Evolutionary conservation across 1,140 invertebrate genomes (phyloP), one percentile per base, ranked within the genome.

Genomic region (Zaprionus africanus): DNA sequence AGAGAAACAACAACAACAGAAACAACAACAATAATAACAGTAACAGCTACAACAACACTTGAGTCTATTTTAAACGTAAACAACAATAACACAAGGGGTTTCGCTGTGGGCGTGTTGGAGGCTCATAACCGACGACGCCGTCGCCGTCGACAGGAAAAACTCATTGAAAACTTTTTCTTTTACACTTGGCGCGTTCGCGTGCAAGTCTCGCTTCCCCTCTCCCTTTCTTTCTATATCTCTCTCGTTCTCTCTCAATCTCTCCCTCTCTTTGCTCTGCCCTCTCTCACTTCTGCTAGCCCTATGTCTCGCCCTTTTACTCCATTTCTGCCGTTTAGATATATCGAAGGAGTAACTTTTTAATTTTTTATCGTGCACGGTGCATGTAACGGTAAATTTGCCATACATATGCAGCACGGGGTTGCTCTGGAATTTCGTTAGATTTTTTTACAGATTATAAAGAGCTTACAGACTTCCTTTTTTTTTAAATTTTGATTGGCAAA

Each of bases 161-260:
- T 91, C 90, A 91, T 91, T 91, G 85, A 91, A 91, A 91, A 91
- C 51, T 91, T 90, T 91, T 91, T 77, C 80, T 84, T 90, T 91
- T 90, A 90, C 87, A 85, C 79, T 91, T 90, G 77, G 84, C 83
- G 79, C 75, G 81, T 59, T 88, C 81, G 80, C 80, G 67, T 70
- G 75, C 78, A 51, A 66, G 71, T 58, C 49, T 51, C 77, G 67
- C 61, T 56, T n/a, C n/a, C 19, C 31, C 56, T 60, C 31, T 65
- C n/a, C 5, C 41, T 46, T 28, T 22, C n/a, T 26, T 31, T 15
- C 57, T 15, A n/a, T 34, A 13, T 9, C 24, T 7, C 59, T 24
- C 5, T 58, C 2, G n/a, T n/a, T 15, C 31, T 38, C 9, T 34
- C 7, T 53, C 36, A 6, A n/a, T 19, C 26, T 31, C 24, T 4